Base-by-base conservation (phyloP, 2,888 invertebrate species). In the Drosophila mercatorum region DNA sequence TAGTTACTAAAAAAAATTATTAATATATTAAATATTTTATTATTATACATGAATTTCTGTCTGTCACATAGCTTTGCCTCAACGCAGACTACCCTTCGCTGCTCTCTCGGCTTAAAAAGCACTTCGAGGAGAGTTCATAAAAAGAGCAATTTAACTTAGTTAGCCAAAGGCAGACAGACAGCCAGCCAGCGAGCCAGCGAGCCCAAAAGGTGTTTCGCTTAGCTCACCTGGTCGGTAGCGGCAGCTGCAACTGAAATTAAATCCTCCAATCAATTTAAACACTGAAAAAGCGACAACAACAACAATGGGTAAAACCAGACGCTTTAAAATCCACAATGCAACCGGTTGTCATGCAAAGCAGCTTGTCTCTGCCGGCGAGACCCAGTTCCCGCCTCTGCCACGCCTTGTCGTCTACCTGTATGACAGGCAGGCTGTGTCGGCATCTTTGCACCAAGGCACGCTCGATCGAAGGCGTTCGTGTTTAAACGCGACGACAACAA, bases 261-360 rank as follows among this genome's bases (percentile, higher is more conserved):
- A 86, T 89, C 90, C 90, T 76, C 90, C 85, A 88, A 85, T 89
- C 90, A 85, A 88, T 86, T 89, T 86, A 70, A 88, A 77, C 77
- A 69, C 74, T 52, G 56, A 64, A 63, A 64, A 63, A 55, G 51
- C 53, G 38, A 51, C 41, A 62, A 36, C 49, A 62, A 36, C 49
- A 60, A 43, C 56, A 38, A 65, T 43, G 4, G 59, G 51, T 26
- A 38, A 61, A 55, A 28, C 11, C 40, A 46, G 44, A 61, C 40
- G 59, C 67, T 65, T 68, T 62, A 84, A 65, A 63, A 68, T 72
- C 68, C 72, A 81, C 83, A 83, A 44, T 70, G 71, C 75, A 89
- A 89, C 89, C 90, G 89, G 90, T 88, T 89, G 75, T 81, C 81
- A 84, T 84, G 83, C 89, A 84, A 84, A 83, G 72, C 85, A 76